Conservation (phyloP, 1,140 invertebrate genomes). For the Calliphora vicina region DNA sequence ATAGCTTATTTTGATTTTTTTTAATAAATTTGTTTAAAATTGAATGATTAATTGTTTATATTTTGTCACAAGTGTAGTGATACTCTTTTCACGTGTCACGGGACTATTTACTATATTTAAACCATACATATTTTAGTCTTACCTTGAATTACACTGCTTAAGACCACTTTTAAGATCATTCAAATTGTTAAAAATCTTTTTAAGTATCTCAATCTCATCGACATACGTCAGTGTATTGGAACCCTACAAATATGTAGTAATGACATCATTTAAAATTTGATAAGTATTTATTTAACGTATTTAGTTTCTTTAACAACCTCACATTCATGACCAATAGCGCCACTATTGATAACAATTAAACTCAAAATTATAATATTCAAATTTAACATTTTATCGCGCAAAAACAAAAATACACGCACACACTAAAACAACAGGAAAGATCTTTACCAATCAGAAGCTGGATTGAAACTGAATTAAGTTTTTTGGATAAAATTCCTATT, state of each 20-base stretch:
- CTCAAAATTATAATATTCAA: background rate
- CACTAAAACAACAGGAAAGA: too few species aligned
- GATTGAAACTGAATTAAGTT: too few species aligned
- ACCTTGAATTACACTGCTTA: background rate
- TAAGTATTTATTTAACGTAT: background rate
- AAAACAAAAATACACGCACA: too few species aligned
- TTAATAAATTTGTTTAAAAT: too few species aligned
- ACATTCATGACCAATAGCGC: background rate
- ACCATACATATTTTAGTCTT: too few species aligned
- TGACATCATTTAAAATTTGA: background rate
- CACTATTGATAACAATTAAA: background rate
- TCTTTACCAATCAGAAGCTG: too few species aligned
- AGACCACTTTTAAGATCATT: background rate
- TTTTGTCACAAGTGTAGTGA: background rate
- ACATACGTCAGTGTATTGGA: background rate
- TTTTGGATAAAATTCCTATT: too few species aligned
- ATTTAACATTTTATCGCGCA: background rate
- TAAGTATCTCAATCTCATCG: background rate
- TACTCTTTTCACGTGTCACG: too few species aligned
- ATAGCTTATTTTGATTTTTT: too few species aligned
- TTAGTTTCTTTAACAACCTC: background rate
- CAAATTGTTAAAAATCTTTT: background rate
- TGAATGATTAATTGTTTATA: too few species aligned
- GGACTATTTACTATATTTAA: too few species aligned
- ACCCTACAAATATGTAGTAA: background rate